Percentiles rank a stretch among this genome's conserved stretches.
These are phyloP conservation scores for Dromiciops gliroides DNA, from an alignment of 2,113 vertebrate species.

Conservation along the genomic window DNA sequence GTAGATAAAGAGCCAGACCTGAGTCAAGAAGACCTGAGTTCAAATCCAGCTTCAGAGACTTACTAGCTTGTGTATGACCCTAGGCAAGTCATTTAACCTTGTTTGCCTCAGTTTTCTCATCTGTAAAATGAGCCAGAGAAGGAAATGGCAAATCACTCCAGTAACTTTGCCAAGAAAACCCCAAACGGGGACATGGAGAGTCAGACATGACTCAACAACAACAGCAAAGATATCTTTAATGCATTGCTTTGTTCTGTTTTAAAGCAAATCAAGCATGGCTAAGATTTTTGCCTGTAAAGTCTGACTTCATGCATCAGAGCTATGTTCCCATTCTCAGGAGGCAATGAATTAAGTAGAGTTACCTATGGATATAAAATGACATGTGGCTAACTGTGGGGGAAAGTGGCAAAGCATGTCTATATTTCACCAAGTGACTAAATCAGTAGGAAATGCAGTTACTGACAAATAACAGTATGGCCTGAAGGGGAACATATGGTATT, in stretches of 20 bases:
- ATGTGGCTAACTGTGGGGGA: conserved; percentile 70
- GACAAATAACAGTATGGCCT: conserved; percentile 76
- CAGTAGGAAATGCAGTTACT: conserved; percentile 70
- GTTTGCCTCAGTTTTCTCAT: not conserved
- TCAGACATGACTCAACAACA: not conserved
- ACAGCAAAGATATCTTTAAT: not conserved
- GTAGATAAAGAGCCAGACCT: no score
- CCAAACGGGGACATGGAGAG: not conserved
- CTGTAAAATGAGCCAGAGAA: not conserved
- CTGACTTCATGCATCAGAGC: conserved; percentile 24
- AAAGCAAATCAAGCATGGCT: conserved; percentile 69
- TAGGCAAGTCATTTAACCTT: not conserved
- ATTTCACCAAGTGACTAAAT: conserved; percentile 75
- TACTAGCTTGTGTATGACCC: not conserved
- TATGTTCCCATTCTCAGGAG: conserved; percentile 72
- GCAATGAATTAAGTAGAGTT: conserved; percentile 67
- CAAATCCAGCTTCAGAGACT: not conserved
- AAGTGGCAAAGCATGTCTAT: conserved; percentile 66
- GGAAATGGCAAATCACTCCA: no score
- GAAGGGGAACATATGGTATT: conserved; percentile 81
- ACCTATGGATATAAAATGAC: conserved; percentile 63
- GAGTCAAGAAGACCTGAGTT: not conserved
- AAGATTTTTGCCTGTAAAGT: conserved; percentile 62
- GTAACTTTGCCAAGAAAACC: no score
- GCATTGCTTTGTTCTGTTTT: no score